Base-by-base conservation (phyloP, 2,113 vertebrate genomes). In the Climacteris rufus region DNA sequence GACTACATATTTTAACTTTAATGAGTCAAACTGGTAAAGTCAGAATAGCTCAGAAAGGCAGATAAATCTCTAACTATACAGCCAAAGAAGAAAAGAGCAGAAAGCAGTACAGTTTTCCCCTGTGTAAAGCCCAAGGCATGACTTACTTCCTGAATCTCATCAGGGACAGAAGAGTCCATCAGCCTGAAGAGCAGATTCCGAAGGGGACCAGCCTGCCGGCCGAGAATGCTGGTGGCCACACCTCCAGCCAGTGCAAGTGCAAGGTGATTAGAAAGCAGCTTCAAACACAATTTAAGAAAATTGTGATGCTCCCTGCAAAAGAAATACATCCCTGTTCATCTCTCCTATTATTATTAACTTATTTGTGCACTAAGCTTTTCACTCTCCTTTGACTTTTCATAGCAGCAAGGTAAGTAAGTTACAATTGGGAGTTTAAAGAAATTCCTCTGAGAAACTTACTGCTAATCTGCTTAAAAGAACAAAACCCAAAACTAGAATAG, bases 111-210 rank as follows among this genome's bases (percentile, higher is more conserved):
- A 57, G 25, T 65, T 88, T 61, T 44, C 31, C 44, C 17, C n/a
- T n/a, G 24, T 3, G 14, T 33, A 20, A 84, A 45, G 11, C 28
- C 45, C 61, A 45, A 61, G 63, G 24, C 15, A 65, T 47, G 33
- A 91, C 96, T 96, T 96, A 99, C 99, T 98, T 99, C 99, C 90
- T 99, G 99, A 90, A 99, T 99, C 98, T 99, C 99, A 96, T 99
- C 99, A 39, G 99, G 99, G 37, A 99, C 99, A 33, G 99, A 99
- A 7, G 99, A 99, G 90, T 99, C 99, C 99, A 99, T 99, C 91
- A 99, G 93, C 45, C 99, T 98, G 83, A 99, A 99, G 13, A 99
- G 98, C 31, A 99, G 97, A 96, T 99, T 99, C 82, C 99, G 98
- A 92, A 99, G 98, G 6, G 99, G 99, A 47, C 99, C 98, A 14